Base-by-base conservation (phyloP, 2,888 invertebrate species). In the Ommatoiulus sabulosus region DNA sequence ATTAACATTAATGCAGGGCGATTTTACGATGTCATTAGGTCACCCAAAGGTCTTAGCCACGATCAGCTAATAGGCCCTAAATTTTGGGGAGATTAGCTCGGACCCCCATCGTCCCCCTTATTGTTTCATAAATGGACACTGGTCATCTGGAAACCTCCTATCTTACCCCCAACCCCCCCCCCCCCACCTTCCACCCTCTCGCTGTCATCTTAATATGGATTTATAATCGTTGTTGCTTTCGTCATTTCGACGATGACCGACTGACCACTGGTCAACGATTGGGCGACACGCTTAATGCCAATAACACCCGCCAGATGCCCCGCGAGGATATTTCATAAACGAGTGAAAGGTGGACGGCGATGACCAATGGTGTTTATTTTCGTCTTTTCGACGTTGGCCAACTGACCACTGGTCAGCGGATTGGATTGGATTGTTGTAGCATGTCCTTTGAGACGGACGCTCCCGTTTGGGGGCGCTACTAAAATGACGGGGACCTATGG, bases 1-100 rank as follows among this genome's bases (percentile, higher is more conserved):
- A 63, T 63, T 63, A 63, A n/a, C 12, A 63, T 63, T 63, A 63
- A 63, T 63, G 20, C 63, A n/a, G 63, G 20, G 3, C 20, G 63
- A 63, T 63, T 63, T 63, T 63, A 63, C 63, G 63, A 63, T 15
- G 63, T 63, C 63, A 63, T 63, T 63, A 63, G 63, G 63, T 63
- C 63, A 63, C 63, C 63, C 7, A 8, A 63, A n/a, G 63, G 63
- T 63, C 63, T 63, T 63, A 63, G 63, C 20, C 20, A 63, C 63
- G 6, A n/a, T 20, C 63, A 20, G 63, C 63, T 63, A 63, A 63
- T 63, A 63, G 63, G 63, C 63, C 63, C 63, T 63, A 63, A 63
- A 63, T 63, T 63, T 63, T 20, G 63, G 20, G 63, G 20, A 20
- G 63, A 5, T 52, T 52, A 52, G 52, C 52, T 3, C 8, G 63